Evolutionary conservation across 2,113 vertebrate genomes (phyloP), one percentile per base, ranked within the genome.

Genomic region (Oplegnathus fasciatus): DNA sequence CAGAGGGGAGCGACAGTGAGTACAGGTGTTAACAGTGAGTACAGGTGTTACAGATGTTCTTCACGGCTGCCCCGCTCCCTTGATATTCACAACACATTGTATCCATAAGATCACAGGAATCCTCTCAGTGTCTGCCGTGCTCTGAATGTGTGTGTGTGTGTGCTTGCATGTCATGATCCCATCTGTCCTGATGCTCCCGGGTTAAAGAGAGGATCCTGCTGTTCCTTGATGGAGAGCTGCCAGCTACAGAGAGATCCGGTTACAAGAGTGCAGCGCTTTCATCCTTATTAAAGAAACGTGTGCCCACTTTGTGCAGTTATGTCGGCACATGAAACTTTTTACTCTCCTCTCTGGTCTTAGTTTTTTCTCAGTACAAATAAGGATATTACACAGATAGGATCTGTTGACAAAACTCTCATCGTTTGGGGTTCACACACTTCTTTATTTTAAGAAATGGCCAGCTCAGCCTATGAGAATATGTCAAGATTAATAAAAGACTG

Each of bases 241-340:
- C 89, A 88, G 94, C 93, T 91, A 94, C 93, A 95, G 85, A 94
- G 88, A 90, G 95, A 95, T 96, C 94, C 75, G 81, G 91, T 96
- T 96, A 95, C 96, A 93, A 89, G 87, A 94, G 91, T 60, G 50
- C 90, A 46, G 66, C 28, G 74, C 95, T 96, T 96, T 96, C 95
- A 96, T 96, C 95, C 91, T 96, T 95, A 96, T 96, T 95, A 93
- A 95, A 96, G 88, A 96, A 96, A 95, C 89, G 91, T 96, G 95
- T 95, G 94, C 75, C 58, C 58, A 46, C 77, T 90, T 83, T 88
- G 76, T 69, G 77, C 88, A 86, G 81, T 88, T 91, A 81, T 90
- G 88, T 84, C 83, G 30, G 78, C 30, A 60, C 75, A 86, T 67
- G 60, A 75, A 78, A 54, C 69, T 80, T 89, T 79, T 76, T 83